phyloP scores from a whole-genome alignment of 2,888 invertebrate genomes.

The Camponotus fellah region DNA sequence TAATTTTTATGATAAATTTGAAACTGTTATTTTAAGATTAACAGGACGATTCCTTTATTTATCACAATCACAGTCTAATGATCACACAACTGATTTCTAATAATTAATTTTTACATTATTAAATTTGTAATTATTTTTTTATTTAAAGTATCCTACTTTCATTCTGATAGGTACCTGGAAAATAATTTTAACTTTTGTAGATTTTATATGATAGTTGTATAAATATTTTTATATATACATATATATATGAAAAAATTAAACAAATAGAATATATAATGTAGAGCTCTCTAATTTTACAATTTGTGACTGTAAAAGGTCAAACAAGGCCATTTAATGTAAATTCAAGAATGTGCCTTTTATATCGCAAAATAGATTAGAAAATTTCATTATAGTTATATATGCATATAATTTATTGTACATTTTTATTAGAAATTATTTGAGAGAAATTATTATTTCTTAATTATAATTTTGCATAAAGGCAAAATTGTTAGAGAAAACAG shows the following conservation, averaged over 20 bases:
- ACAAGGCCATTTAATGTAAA: slow-evolving; percentile 43
- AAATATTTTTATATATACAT: slow-evolving; percentile 57
- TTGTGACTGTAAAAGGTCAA: slow-evolving; percentile 9
- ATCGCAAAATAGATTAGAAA: slow-evolving; percentile 59
- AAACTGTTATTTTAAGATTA: slow-evolving; percentile 14
- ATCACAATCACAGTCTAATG: slow-evolving; percentile 13
- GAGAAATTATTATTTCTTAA: not conserved
- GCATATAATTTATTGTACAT: slow-evolving; percentile 28
- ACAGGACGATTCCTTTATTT: not conserved
- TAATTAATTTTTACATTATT: slow-evolving; percentile 38
- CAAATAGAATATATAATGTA: slow-evolving; percentile 18
- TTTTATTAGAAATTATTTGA: slow-evolving; percentile 15
- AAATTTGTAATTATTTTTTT: slow-evolving; percentile 28
- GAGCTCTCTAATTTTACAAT: slow-evolving; percentile 42
- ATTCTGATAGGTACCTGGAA: slow-evolving; percentile 65
- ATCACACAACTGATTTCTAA: not conserved
- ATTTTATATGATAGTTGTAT: slow-evolving; percentile 50
- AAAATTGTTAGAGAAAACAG: not conserved
- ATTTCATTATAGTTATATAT: slow-evolving; percentile 38
- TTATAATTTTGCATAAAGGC: slow-evolving; percentile 7
- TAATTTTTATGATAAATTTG: slow-evolving; percentile 21
- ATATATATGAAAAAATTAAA: slow-evolving; percentile 16
- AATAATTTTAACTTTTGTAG: slow-evolving; percentile 56
- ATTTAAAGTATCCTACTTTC: slow-evolving; percentile 42
- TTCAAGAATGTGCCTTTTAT: slow-evolving; percentile 62